These are phyloP conservation scores for Sinocyclocheilus grahami DNA, from an alignment of 2,113 vertebrate genomes.

Conservation along the genomic window DNA sequence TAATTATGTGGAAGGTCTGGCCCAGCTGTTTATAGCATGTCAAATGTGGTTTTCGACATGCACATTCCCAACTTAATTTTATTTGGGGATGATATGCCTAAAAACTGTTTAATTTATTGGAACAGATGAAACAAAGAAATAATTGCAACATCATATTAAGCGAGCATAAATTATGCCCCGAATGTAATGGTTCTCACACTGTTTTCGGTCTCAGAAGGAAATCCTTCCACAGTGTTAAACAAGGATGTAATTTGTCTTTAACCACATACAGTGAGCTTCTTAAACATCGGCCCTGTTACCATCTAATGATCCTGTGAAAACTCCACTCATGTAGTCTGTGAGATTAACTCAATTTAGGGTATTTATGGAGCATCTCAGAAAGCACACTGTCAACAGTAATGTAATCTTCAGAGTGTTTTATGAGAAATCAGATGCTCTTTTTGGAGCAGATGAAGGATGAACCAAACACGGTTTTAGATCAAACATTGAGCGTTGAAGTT, in stretches of 20 bases:
- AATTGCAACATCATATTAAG: slow-evolving; percentile 10
- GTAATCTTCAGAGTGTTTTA: background rate
- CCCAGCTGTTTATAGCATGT: slow-evolving; percentile 41
- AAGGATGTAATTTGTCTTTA: slow-evolving; percentile 51
- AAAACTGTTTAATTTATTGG: slow-evolving; percentile 33
- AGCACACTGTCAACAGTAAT: background rate
- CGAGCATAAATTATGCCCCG: slow-evolving; percentile 4
- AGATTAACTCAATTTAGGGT: background rate
- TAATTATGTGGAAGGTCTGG: slow-evolving; percentile 48
- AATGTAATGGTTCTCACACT: slow-evolving; percentile 17
- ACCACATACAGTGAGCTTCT: slow-evolving; percentile 38
- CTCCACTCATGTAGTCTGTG: background rate
- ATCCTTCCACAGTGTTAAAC: slow-evolving; percentile 37
- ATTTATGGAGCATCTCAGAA: background rate
- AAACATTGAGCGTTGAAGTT: background rate
- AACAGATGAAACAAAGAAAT: slow-evolving; percentile 17
- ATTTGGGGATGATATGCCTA: slow-evolving; percentile 36
- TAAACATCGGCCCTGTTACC: slow-evolving; percentile 22
- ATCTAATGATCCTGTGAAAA: slow-evolving; percentile 15
- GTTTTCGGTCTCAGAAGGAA: slow-evolving; percentile 48
- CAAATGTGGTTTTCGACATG: slow-evolving; percentile 49
- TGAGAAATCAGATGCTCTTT: background rate
- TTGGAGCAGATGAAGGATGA: background rate
- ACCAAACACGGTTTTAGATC: background rate
- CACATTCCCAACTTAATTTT: slow-evolving; percentile 27